phyloP scores from a whole-genome alignment of 2,888 invertebrate genomes.

The Fabriciana adippe region DNA sequence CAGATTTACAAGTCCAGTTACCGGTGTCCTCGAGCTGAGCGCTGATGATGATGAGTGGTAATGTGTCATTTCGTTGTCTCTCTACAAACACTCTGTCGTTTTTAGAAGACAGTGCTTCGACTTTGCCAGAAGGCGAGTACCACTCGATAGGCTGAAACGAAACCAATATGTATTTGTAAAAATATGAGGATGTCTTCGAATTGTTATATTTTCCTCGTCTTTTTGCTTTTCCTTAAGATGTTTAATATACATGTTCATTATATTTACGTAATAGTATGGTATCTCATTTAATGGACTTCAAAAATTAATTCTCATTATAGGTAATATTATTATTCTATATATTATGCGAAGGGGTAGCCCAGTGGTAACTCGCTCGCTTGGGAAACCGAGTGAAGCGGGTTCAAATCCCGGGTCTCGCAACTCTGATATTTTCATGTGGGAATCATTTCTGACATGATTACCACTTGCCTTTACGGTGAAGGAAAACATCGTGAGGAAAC shows the following conservation, averaged over 20 bases:
- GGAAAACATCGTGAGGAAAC: too few relatives aligned
- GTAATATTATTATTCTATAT: too few relatives aligned
- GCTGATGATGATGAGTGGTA: conserved; percentile 62
- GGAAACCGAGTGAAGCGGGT: too few relatives aligned
- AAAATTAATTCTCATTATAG: too few relatives aligned
- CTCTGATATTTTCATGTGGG: too few relatives aligned
- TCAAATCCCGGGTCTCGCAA: too few relatives aligned
- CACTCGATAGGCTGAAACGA: conserved; percentile 65
- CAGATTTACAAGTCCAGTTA: conserved; percentile 73
- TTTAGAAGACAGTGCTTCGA: conserved; percentile 54
- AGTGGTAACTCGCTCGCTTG: too few relatives aligned
- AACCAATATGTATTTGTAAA: neutral
- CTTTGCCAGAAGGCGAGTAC: conserved; percentile 57
- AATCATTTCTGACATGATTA: too few relatives aligned
- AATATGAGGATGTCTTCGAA: neutral
- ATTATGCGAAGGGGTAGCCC: too few relatives aligned
- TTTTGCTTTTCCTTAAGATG: neutral
- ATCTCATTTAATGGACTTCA: too few relatives aligned
- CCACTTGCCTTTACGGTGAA: too few relatives aligned
- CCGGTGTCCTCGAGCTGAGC: conserved; percentile 63
- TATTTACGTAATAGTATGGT: too few relatives aligned
- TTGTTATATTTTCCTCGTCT: neutral
- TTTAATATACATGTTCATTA: neutral
- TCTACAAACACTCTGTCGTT: conserved; percentile 65
- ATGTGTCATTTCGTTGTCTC: conserved; percentile 46